Conservation (phyloP, 2,113 vertebrate species). For the Peromyscus californicus region DNA sequence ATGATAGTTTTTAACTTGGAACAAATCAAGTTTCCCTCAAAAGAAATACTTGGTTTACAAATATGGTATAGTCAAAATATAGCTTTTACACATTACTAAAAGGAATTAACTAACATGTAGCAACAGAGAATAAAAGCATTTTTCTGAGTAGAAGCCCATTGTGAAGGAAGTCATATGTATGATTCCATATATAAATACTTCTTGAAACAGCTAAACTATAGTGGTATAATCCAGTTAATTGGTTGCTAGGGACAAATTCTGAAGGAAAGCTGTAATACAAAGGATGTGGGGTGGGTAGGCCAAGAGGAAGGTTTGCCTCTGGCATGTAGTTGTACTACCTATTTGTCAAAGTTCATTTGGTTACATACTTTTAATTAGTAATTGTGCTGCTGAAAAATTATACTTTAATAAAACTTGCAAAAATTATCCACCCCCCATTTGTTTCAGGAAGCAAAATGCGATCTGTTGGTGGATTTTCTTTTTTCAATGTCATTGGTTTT, state of each 20-base stretch:
- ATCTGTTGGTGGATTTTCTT: not conserved
- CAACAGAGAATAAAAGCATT: not conserved
- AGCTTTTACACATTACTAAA: not conserved
- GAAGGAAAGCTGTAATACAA: not conserved
- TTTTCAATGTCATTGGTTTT: conserved; percentile 21
- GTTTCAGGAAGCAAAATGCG: conserved; percentile 3
- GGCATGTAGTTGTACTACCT: not conserved
- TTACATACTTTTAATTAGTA: conserved; percentile 2
- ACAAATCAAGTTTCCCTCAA: not conserved
- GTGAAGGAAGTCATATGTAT: not conserved
- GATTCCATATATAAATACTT: not conserved
- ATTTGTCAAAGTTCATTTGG: not conserved
- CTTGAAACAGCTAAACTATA: not conserved
- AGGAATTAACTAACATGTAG: not conserved
- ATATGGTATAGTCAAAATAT: not conserved
- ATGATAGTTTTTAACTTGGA: not conserved
- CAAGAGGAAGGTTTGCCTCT: not conserved
- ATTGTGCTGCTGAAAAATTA: not conserved
- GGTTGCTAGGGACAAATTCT: not conserved
- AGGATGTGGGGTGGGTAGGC: rapidly evolving
- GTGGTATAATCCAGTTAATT: not conserved
- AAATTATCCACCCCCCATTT: not conserved
- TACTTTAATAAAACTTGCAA: not conserved
- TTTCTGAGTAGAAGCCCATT: not conserved
- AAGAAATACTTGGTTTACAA: not conserved